These are phyloP conservation scores for Aulostomus chinensis DNA, from an alignment of 2,797 vertebrate species.

Conservation along the genomic window DNA sequence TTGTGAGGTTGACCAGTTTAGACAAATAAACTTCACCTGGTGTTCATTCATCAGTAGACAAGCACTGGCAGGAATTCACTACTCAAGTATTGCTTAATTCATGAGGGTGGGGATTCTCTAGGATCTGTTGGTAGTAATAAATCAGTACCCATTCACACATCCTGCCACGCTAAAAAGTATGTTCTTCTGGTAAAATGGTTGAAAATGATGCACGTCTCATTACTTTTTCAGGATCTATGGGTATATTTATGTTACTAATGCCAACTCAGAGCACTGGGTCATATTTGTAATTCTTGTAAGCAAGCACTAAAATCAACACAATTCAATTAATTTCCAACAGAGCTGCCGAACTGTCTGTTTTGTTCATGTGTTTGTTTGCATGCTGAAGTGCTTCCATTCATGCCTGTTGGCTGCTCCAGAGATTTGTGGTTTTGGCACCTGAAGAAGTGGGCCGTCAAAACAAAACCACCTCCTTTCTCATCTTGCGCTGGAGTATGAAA, in stretches of 20 bases:
- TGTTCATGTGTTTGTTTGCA: constrained; percentile 36
- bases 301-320: too few relatives aligned
- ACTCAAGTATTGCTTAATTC: background rate
- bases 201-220: too few relatives aligned
- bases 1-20: background rate
- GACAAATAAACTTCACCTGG: constrained; percentile 11
- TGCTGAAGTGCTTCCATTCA: constrained; percentile 46
- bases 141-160: too few relatives aligned
- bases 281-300: too few relatives aligned
- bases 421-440: constrained; percentile 70
- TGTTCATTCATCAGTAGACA: constrained; percentile 8
- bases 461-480: constrained; percentile 62
- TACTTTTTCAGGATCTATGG: too few relatives aligned
- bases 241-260: too few relatives aligned
- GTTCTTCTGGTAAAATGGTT: too few relatives aligned
- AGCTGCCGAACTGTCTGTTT: constrained; percentile 4
- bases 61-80: background rate
- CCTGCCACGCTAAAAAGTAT: too few relatives aligned
- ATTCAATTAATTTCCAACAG: background rate
- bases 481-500: constrained; percentile 54
- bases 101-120: too few relatives aligned
- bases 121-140: too few relatives aligned
- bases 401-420: constrained; percentile 41
- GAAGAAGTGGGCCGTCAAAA: constrained; percentile 69
- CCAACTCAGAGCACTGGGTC: too few relatives aligned